Percentiles rank a stretch among this genome's conserved stretches.
Evolutionary conservation across 2,888 invertebrate species (phyloP).

Genomic region (Hemithea aestivaria): DNA sequence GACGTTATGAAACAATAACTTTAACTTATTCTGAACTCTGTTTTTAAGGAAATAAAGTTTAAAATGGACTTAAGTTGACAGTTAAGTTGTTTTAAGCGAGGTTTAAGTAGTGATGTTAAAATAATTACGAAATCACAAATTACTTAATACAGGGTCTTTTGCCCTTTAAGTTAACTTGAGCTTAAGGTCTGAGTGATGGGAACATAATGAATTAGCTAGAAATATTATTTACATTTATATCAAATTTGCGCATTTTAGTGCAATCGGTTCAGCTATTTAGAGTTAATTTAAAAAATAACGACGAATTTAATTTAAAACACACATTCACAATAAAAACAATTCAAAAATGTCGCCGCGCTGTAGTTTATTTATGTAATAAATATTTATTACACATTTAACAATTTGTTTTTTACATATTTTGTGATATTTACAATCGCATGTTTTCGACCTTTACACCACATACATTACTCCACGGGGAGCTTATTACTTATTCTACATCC

Average conservation of each 20-base stretch:
- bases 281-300: too few species aligned
- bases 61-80: neutral
- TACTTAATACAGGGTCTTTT: slow-evolving; percentile 18
- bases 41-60: neutral
- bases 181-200: slow-evolving; percentile 6
- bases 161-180: slow-evolving; percentile 17
- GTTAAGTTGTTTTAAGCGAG: slow-evolving; percentile 5
- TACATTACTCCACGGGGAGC: slow-evolving; percentile 50
- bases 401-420: too few species aligned
- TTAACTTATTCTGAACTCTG: slow-evolving; percentile 4
- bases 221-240: too few species aligned
- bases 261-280: too few species aligned
- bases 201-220: too few species aligned
- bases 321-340: too few species aligned
- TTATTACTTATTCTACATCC: slow-evolving; percentile 63
- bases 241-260: too few species aligned
- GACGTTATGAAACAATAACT: too few species aligned
- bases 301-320: too few species aligned
- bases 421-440: neutral
- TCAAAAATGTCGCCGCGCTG: too few species aligned
- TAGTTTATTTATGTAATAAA: too few species aligned
- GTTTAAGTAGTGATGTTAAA: slow-evolving; percentile 19
- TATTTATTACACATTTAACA: too few species aligned
- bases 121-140: slow-evolving; percentile 27
- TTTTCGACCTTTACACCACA: slow-evolving; percentile 23